phyloP scores from a whole-genome alignment of 2,113 vertebrate genomes.

The Numenius arquata region DNA sequence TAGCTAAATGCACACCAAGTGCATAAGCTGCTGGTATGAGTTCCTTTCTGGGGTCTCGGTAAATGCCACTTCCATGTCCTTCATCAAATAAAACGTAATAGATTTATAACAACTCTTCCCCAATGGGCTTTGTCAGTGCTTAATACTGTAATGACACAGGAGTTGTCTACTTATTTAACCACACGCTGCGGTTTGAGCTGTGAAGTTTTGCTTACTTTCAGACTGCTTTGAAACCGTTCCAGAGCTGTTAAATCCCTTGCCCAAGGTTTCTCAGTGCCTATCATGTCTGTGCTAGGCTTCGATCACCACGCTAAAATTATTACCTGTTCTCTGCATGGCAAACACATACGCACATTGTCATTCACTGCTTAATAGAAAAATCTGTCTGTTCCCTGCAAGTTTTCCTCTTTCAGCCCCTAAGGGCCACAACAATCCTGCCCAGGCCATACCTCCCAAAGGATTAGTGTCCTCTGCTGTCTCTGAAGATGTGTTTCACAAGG shows the following conservation, averaged over 20 bases:
- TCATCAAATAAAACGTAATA: not conserved
- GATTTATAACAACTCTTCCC: not conserved
- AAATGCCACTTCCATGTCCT: not conserved
- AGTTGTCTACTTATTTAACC: not conserved
- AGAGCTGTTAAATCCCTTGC: not conserved
- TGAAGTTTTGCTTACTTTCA: not conserved
- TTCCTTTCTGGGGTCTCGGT: not conserved
- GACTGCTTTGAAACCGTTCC: not conserved
- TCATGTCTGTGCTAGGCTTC: not conserved
- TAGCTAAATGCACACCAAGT: not conserved
- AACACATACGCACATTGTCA: not conserved
- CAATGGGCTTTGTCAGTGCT: not conserved
- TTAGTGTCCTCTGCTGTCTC: not conserved
- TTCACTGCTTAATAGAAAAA: not conserved
- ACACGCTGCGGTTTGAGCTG: not conserved
- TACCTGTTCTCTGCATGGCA: not conserved
- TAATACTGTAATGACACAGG: not conserved
- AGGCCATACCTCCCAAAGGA: not conserved
- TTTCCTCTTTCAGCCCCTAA: not conserved
- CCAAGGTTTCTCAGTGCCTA: not conserved
- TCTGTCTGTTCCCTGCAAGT: not conserved
- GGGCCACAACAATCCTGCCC: not conserved
- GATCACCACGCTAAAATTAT: not conserved
- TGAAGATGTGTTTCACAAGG: not conserved
- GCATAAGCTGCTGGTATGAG: not conserved